Percentiles rank a stretch among this genome's conserved stretches.
Conservation (phyloP, 2,113 vertebrate species). For the Pituophis catenifer region DNA sequence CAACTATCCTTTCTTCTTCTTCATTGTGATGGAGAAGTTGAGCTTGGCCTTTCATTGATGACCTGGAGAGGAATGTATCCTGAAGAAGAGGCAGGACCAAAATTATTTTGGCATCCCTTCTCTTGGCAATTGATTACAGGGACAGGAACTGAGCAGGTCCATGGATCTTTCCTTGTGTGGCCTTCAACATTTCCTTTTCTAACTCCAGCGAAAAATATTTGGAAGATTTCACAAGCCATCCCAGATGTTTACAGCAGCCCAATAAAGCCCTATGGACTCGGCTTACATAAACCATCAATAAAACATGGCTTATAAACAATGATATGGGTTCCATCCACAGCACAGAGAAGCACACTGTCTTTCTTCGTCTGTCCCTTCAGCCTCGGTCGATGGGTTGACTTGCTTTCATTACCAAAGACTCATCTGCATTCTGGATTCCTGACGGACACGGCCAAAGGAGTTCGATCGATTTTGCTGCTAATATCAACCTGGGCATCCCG, state of each 20-base stretch:
- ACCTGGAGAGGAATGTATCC: not conserved
- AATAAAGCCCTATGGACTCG: not conserved
- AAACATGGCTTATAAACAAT: not conserved
- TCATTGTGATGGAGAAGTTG: not conserved
- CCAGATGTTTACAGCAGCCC: not conserved
- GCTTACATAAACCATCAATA: not conserved
- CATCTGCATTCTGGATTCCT: not conserved
- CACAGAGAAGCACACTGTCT: not conserved
- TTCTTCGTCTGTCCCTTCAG: conserved; percentile 24
- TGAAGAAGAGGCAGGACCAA: not conserved
- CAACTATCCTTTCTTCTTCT: not conserved
- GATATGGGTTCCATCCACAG: not conserved
- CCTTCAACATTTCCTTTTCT: not conserved
- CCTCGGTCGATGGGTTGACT: not conserved
- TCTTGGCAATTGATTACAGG: not conserved
- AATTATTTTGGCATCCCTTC: not conserved
- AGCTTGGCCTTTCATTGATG: not conserved
- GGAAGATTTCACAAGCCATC: not conserved
- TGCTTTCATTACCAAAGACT: conserved; percentile 30
- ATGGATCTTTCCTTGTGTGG: not conserved
- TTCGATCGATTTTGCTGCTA: conserved; percentile 14
- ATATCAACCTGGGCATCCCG: conserved; percentile 18
- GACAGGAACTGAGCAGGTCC: not conserved
- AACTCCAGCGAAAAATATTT: not conserved
- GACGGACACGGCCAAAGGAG: not conserved